Conservation (phyloP, 1,140 invertebrate genomes). For the Brachionus paranguensis region DNA sequence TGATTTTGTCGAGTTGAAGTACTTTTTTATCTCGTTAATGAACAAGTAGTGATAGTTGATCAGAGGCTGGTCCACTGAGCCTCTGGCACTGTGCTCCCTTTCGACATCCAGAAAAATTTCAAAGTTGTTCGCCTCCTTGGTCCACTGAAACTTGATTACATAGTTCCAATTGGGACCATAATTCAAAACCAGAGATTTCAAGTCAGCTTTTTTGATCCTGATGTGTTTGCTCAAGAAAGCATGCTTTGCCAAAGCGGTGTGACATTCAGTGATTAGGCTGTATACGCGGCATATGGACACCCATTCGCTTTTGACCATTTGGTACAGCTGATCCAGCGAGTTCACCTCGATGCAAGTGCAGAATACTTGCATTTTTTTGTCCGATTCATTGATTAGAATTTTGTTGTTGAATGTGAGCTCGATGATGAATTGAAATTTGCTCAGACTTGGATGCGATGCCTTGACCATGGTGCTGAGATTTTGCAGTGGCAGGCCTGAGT, state of each 20-base stretch:
- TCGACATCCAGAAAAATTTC: constrained; percentile 27
- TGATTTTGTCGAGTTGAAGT: not conserved
- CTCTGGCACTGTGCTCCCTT: not conserved
- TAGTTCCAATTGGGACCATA: constrained; percentile 10
- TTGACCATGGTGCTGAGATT: not conserved
- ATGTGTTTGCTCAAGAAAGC: not conserved
- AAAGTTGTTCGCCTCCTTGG: not conserved
- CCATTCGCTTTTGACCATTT: constrained; percentile 20
- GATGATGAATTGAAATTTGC: constrained; percentile 1
- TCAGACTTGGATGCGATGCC: not conserved
- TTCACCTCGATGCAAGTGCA: not conserved
- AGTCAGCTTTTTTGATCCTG: not conserved
- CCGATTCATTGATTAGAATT: not conserved
- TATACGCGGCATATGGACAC: constrained; percentile 22
- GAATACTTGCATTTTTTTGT: not conserved
- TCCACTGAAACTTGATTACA: constrained; percentile 11
- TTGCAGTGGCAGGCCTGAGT: not conserved
- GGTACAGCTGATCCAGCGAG: not conserved
- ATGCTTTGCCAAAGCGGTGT: not conserved
- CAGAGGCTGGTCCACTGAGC: not conserved
- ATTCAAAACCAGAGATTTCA: not conserved
- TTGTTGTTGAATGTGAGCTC: constrained; percentile 16
- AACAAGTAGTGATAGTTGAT: constrained; percentile 21
- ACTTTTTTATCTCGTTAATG: constrained; percentile 20
- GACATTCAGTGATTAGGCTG: not conserved